Percentiles rank a stretch among this genome's conserved stretches.
phyloP scores from a whole-genome alignment of 2,113 vertebrate genomes.

The Petrocephalus microphthalmus region DNA sequence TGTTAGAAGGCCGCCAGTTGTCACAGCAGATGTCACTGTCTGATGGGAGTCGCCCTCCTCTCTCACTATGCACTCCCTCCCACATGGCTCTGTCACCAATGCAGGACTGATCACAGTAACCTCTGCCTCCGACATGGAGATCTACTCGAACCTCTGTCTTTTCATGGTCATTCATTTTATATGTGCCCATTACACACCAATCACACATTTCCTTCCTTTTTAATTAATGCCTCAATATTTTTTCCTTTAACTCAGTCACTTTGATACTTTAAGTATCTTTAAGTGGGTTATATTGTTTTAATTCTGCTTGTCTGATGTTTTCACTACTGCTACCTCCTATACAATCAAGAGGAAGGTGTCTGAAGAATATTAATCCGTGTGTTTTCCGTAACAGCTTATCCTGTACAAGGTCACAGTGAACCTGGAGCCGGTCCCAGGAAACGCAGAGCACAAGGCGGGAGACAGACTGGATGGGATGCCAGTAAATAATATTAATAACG shows the following conservation, averaged over 20 bases:
- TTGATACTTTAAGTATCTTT: not conserved
- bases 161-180: not conserved
- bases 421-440: not conserved
- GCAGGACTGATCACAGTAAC: not conserved
- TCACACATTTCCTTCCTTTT: not conserved
- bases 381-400: not conserved
- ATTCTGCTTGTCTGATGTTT: not conserved
- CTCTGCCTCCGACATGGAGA: not conserved
- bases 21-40: not conserved
- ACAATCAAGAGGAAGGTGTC: not conserved
- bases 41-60: not conserved
- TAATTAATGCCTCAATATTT: not conserved
- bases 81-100: not conserved
- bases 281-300: not conserved
- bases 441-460: not conserved
- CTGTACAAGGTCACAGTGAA: not conserved
- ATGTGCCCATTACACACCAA: not conserved
- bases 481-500: not conserved
- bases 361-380: not conserved
- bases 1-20: not conserved
- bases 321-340: not conserved
- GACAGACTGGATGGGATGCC: not conserved
- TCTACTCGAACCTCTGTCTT: not conserved
- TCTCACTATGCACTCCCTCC: not conserved
- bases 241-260: not conserved